A percentile compares a stretch with the other conserved stretches of the same genome.
Evolutionary conservation across 2,888 invertebrate species (phyloP).

Genomic region (Stenolophus ochropezus): DNA sequence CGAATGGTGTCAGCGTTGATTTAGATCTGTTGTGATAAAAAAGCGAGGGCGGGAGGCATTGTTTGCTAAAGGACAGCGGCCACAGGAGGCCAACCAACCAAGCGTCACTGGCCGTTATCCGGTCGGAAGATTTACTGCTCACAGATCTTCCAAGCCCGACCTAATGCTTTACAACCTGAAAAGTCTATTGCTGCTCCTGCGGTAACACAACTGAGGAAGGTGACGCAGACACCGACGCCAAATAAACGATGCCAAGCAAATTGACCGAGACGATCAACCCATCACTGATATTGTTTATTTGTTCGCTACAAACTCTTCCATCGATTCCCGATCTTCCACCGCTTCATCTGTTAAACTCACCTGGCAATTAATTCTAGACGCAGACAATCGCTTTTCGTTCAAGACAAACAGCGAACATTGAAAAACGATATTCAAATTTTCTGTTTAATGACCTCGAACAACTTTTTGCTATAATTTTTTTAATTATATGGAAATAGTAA

Average conservation of each 20-base stretch:
- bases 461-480: no score
- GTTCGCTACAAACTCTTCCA: not conserved
- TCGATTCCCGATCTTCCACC: not conserved
- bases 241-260: constrained; percentile 53
- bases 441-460: no score
- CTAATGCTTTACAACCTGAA: constrained; percentile 67
- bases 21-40: constrained; percentile 58
- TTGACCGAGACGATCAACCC: constrained; percentile 47
- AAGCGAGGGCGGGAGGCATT: constrained; percentile 26
- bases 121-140: constrained; percentile 67
- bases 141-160: constrained; percentile 63
- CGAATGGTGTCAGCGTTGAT: constrained; percentile 54
- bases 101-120: constrained; percentile 65
- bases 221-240: no score
- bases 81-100: constrained; percentile 63
- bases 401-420: no score
- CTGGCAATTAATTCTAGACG: not conserved
- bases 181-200: constrained; percentile 62
- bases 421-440: no score
- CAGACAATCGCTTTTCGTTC: no score
- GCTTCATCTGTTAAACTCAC: not conserved
- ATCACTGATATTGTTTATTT: constrained; percentile 33
- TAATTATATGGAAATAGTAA: no score
- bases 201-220: constrained; percentile 15
- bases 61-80: constrained; percentile 61